Percentiles rank a stretch among this genome's conserved stretches.
These are phyloP conservation scores for Euthynnus affinis DNA, from an alignment of 2,797 vertebrate genomes.

Conservation along the genomic window DNA sequence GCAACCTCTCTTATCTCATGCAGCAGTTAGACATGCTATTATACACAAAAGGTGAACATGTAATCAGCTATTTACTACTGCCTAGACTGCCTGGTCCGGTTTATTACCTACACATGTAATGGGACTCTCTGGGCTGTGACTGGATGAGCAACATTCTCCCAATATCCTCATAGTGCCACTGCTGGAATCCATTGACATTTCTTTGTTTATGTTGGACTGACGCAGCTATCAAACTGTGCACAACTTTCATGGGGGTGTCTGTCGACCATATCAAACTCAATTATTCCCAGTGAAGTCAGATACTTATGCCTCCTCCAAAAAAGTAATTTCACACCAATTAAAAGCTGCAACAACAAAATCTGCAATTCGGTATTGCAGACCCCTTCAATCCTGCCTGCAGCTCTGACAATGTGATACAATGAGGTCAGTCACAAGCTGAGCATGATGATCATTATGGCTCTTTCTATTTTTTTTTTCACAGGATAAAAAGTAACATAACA, in stretches of 20 bases:
- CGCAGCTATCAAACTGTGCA: slow-evolving; percentile 44
- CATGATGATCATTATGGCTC: slow-evolving; percentile 58
- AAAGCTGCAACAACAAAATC: slow-evolving; percentile 80
- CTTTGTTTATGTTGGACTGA: slow-evolving; percentile 66
- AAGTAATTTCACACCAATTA: slow-evolving; percentile 87
- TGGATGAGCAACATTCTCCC: slow-evolving; percentile 27
- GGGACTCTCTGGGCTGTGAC: slow-evolving; percentile 19
- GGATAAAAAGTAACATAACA: slow-evolving; percentile 31
- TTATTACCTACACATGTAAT: slow-evolving; percentile 62
- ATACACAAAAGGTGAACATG: slow-evolving; percentile 52
- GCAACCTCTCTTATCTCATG: slow-evolving; percentile 10
- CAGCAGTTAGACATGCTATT: slow-evolving; percentile 33
- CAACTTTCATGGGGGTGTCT: slow-evolving; percentile 60
- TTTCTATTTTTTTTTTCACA: slow-evolving; percentile 27
- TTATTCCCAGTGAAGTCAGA: slow-evolving; percentile 68
- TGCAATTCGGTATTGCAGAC: slow-evolving; percentile 53
- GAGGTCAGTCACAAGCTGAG: slow-evolving; percentile 68
- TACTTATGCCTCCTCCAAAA: slow-evolving; percentile 72
- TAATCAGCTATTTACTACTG: slow-evolving; percentile 56
- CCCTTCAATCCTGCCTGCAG: slow-evolving; percentile 63
- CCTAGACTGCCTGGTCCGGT: slow-evolving; percentile 25
- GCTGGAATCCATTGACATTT: slow-evolving; percentile 40
- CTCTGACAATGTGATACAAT: slow-evolving; percentile 72
- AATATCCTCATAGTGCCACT: background rate
- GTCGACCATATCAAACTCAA: slow-evolving; percentile 77